Conservation (phyloP, 2,113 vertebrate genomes). For the Pheucticus melanocephalus region DNA sequence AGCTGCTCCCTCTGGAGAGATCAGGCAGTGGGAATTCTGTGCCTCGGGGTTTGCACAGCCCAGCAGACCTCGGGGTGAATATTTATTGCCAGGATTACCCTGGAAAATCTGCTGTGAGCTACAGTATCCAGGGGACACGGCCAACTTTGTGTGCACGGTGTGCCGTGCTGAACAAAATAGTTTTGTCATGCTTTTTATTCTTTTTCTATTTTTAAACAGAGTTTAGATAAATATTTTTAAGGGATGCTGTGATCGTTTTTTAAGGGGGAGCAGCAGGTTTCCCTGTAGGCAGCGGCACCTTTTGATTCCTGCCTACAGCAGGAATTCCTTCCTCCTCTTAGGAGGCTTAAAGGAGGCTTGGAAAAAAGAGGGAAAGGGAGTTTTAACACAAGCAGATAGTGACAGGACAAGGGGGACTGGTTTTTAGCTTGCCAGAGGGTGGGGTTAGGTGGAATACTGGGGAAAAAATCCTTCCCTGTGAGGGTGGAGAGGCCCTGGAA, state of each 20-base stretch:
- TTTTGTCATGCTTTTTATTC: not conserved
- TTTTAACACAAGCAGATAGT: not conserved
- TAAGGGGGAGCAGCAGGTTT: not conserved
- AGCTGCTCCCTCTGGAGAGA: not conserved
- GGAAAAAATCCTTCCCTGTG: not conserved
- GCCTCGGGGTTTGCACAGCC: not conserved
- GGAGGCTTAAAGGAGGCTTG: not conserved
- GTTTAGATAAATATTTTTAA: not conserved
- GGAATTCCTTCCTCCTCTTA: not conserved
- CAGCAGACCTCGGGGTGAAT: accelerated
- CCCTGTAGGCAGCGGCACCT: accelerated
- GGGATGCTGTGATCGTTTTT: accelerated
- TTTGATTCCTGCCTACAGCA: not conserved
- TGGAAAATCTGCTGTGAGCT: not conserved
- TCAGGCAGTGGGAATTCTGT: not conserved
- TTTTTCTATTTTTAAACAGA: not conserved
- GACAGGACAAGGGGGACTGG: not conserved
- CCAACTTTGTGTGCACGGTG: not conserved
- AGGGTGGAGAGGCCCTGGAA: not conserved
- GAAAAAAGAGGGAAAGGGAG: not conserved
- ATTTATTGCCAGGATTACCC: not conserved
- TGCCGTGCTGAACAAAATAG: not conserved
- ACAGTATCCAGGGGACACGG: accelerated
- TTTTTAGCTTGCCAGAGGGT: not conserved
- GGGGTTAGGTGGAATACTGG: not conserved